A percentile compares a stretch with the other conserved stretches of the same genome.
Evolutionary conservation across 2,797 vertebrate species (phyloP).

Genomic region (Alectoris magna): DNA sequence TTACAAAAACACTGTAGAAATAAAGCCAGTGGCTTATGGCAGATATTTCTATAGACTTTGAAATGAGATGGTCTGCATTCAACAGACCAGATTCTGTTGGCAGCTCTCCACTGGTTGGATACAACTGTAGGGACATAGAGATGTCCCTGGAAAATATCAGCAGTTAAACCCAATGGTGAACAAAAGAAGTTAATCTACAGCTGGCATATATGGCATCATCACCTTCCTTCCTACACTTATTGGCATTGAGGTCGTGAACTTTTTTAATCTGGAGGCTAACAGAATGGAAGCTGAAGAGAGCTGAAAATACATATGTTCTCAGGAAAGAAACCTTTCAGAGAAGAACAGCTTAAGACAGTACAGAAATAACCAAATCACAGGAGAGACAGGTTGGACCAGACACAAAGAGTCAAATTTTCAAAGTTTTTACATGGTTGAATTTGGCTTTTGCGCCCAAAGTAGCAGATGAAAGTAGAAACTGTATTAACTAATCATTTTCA

Average conservation of each 20-base stretch:
- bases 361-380: slow-evolving; percentile 59
- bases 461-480: slow-evolving; percentile 39
- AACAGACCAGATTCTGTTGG: slow-evolving; percentile 55
- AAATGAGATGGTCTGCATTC: slow-evolving; percentile 13
- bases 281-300: slow-evolving; percentile 43
- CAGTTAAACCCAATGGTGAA: slow-evolving; percentile 18
- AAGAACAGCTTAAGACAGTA: slow-evolving; percentile 28
- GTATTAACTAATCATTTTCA: slow-evolving; percentile 15
- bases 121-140: not conserved
- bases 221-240: slow-evolving; percentile 23
- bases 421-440: slow-evolving; percentile 19
- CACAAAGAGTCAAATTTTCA: slow-evolving; percentile 42
- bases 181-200: slow-evolving; percentile 52
- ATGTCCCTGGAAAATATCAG: slow-evolving; percentile 59
- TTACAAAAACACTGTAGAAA: slow-evolving; percentile 41
- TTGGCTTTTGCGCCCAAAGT: slow-evolving; percentile 19
- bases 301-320: slow-evolving; percentile 37
- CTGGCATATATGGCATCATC: slow-evolving; percentile 40
- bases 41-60: slow-evolving; percentile 37
- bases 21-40: slow-evolving; percentile 4
- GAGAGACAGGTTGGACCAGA: slow-evolving; percentile 45
- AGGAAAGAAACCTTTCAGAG: slow-evolving; percentile 53
- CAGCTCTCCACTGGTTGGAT: slow-evolving; percentile 19
- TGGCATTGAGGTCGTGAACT: slow-evolving; percentile 10
- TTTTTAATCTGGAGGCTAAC: slow-evolving; percentile 34